Evolutionary conservation across 2,113 vertebrate species (phyloP), one percentile per base, ranked within the genome.

Genomic region (Trinectes maculatus): DNA sequence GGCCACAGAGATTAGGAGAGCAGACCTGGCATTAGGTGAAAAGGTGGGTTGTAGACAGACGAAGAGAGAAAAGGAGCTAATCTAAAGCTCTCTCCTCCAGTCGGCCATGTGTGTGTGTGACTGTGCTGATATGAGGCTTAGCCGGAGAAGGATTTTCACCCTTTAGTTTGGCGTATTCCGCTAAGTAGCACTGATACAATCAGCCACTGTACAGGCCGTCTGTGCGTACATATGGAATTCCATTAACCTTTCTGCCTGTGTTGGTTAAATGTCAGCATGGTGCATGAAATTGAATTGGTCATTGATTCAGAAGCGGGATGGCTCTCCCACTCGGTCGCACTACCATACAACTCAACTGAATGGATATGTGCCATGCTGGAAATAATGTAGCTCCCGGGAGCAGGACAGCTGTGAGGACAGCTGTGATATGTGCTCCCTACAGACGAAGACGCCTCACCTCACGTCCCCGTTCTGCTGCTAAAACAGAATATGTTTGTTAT

Each of bases 191-290:
- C 26, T 57, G 80, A 89, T 87, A 89, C 80, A 86, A 87, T 89
- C 86, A 65, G 54, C 71, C 79, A 71, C 77, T 86, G 77, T 83
- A 77, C 61, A 15, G 51, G 46, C 74, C 28, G 46, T 47, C 43
- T 82, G 74, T 81, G 80, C 76, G 58, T 84, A 89, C 83, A 80
- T 88, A 84, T 86, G 73, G 89, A 89, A 89, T 91, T 83, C 83
- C 71, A 91, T 91, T 89, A 91, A 89, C 89, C 89, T 91, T 91
- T 89, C 66, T 42, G 61, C 65, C 79, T 76, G 71, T 79, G 76
- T 78, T 89, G 85, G 87, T 76, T 85, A 91, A 91, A 91, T 91
- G 89, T 91, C 89, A 91, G 85, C 74, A 59, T 77, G 84, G 82
- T 73, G 87, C 86, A 83, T 85, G 80, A 85, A 91, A 89, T 84